Conservation (phyloP, 2,797 vertebrate species). For the Pagetopsis macropterus region DNA sequence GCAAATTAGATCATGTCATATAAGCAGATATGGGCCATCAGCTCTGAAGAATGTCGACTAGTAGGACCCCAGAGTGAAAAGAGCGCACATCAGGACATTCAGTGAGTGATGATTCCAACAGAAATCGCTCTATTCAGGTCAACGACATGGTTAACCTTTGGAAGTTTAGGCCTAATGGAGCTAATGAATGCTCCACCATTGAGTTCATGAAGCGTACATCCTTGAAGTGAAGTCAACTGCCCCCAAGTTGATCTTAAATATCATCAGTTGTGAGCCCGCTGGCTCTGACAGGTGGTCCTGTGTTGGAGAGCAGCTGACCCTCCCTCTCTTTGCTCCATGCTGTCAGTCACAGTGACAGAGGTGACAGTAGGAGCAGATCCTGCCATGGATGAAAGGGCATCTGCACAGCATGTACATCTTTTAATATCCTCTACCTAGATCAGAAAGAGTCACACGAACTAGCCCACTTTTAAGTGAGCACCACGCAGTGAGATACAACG, state of each 20-base stretch:
- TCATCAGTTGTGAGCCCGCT: constrained; percentile 47
- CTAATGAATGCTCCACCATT: constrained; percentile 65
- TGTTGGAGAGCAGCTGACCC: constrained; percentile 54
- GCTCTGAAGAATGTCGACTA: constrained; percentile 41
- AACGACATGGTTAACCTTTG: constrained; percentile 66
- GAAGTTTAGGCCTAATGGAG: constrained; percentile 63
- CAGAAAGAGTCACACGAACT: constrained; percentile 46
- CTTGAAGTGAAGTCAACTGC: constrained; percentile 66
- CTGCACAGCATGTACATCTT: constrained; percentile 70
- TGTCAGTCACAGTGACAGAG: constrained; percentile 73
- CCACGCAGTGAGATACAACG: constrained; percentile 18
- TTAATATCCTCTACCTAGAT: constrained; percentile 64
- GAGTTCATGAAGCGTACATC: constrained; percentile 68
- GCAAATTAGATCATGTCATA: constrained; percentile 52
- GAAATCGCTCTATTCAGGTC: constrained; percentile 59
- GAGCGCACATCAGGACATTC: constrained; percentile 38
- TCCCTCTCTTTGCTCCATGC: constrained; percentile 34
- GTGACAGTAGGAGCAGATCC: constrained; percentile 71
- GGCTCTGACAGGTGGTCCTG: constrained; percentile 73
- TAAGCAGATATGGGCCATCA: constrained; percentile 50
- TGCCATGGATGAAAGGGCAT: constrained; percentile 73
- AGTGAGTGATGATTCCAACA: constrained; percentile 58
- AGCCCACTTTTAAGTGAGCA: constrained; percentile 34
- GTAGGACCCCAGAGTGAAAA: constrained; percentile 48
- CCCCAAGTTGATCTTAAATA: constrained; percentile 69